Base-by-base conservation (phyloP, 2,113 vertebrate genomes). In the Anguilla japonica region DNA sequence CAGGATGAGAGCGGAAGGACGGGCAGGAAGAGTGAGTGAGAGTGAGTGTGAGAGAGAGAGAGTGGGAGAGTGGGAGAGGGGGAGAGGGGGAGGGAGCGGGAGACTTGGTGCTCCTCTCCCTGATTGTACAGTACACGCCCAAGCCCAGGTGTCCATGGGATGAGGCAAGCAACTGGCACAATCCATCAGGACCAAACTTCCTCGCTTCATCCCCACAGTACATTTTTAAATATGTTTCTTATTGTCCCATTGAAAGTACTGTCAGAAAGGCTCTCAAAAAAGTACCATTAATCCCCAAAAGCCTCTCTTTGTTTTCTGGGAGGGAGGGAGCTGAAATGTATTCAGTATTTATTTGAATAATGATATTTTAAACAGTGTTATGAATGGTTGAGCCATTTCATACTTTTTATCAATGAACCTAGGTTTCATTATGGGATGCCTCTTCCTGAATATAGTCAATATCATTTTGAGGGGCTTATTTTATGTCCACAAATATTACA, bases 1-100 rank as follows among this genome's bases (percentile, higher is more conserved):
- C 85, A 90, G 82, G 88, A 87, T 50, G 71, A 85, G 50, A 85
- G 87, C 20, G 46, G 41, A 79, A 80, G 85, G 53, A 57, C 16
- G 26, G 40, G 34, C 78, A 39, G 79, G 50, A 2, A 82, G 41
- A 86, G 84, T 40, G 29, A 79, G n/a, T 5, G 22, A 43, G 22
- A 22, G 53, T 16, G 41, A 22, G 41, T 3, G 0, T 60, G 53
- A 67, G 57, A 9, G 26, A 78, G 41, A 41, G 29, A 83, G 46
- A 41, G 29, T 81, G 46, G 53, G 56, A 81, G 39, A 80, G 50
- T 87, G 40, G 46, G 82, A 81, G 79, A 18, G 29, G 50, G 20
- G 81, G 16, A 86, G 81, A 79, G 57, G 63, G 56, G 8, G 22
- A 41, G 82, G 20, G 3, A 83, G 82, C 40, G 78, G 43, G 83